These are phyloP conservation scores for Thamnophis sirtalis DNA, from an alignment of 2,113 vertebrate species.

Conservation along the genomic window DNA sequence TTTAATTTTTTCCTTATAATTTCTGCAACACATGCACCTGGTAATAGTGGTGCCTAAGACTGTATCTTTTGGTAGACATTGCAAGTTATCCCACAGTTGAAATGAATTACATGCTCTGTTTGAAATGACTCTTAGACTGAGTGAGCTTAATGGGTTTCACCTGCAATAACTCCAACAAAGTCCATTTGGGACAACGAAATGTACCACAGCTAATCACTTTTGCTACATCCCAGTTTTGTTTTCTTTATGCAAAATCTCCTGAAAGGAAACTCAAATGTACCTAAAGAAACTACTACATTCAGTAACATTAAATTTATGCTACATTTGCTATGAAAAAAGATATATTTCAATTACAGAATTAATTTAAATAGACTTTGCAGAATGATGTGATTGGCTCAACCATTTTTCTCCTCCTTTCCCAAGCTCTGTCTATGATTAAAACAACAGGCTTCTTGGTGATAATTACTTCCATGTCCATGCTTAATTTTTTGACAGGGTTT, in stretches of 20 bases:
- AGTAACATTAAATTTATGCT: not conserved
- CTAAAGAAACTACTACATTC: not conserved
- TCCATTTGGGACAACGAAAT: not conserved
- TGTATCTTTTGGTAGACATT: not conserved
- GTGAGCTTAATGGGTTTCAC: slow-evolving; percentile 7
- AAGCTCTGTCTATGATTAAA: not conserved
- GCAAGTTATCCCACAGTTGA: not conserved
- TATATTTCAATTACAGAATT: slow-evolving; percentile 6
- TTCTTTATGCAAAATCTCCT: not conserved
- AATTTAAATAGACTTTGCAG: not conserved
- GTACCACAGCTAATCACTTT: not conserved
- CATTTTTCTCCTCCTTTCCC: not conserved
- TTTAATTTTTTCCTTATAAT: not conserved
- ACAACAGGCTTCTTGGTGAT: not conserved
- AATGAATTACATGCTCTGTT: not conserved
- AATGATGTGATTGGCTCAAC: not conserved
- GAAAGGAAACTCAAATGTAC: not conserved
- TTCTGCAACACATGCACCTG: not conserved
- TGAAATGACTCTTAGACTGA: not conserved
- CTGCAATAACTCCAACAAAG: not conserved
- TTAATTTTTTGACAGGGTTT: not conserved
- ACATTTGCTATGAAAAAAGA: not conserved
- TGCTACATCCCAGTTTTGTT: not conserved
- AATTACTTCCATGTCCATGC: not conserved
- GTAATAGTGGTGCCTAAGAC: not conserved